Evolutionary conservation across 2,888 invertebrate species (phyloP).

Genomic region (Trissonchulus sp.): DNA sequence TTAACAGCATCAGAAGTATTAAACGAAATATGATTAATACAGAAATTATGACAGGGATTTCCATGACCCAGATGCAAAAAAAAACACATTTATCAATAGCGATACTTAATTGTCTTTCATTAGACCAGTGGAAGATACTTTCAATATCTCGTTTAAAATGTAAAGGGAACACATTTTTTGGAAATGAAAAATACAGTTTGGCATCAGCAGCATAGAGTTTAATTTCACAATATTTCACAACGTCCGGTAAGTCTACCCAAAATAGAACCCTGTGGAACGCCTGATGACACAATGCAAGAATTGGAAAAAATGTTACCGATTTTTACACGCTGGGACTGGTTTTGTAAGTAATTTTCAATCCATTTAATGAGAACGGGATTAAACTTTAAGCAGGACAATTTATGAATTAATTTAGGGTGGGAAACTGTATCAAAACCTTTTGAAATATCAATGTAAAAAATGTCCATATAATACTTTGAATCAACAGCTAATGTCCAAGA

Average conservation of each 20-base stretch:
- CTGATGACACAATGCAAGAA: neutral
- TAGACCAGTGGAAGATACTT: no score
- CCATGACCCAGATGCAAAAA: no score
- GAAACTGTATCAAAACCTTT: neutral
- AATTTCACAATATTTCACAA: no score
- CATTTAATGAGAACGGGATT: neutral
- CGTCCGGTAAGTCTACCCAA: conserved; percentile 10
- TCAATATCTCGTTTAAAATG: no score
- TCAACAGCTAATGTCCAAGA: neutral
- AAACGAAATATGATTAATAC: no score
- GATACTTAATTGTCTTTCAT: no score
- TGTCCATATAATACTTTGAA: neutral
- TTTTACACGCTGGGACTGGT: conserved; percentile 4
- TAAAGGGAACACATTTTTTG: no score
- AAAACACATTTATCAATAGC: no score
- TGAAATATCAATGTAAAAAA: neutral
- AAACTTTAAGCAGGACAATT: neutral
- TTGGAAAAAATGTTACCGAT: neutral
- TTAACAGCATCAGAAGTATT: no score
- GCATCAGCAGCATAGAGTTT: neutral
- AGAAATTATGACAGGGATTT: no score
- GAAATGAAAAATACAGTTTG: neutral
- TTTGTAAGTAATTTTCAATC: neutral
- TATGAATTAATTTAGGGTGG: neutral
- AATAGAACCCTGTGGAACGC: neutral